Evolutionary conservation across 2,888 invertebrate species (phyloP), one percentile per base, ranked within the genome.

Genomic region (Diaprepes abbreviatus): DNA sequence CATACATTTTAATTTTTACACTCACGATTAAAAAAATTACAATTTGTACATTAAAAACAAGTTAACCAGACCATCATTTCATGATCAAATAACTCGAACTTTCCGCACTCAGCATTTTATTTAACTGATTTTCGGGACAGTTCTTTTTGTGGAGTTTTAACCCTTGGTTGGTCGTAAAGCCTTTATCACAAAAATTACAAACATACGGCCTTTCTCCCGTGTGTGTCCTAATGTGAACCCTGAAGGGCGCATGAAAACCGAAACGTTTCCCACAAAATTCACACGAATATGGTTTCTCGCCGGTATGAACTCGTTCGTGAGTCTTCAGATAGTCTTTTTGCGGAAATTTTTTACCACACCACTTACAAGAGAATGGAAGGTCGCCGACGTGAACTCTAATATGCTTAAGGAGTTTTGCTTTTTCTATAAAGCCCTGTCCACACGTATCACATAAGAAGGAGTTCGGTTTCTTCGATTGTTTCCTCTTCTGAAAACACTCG

Each of bases 201-300:
- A 81, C 80, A 82, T 88, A 89, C 0, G 89, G 89, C 69, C 87
- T 83, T 74, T 87, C 87, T 40, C 89, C 89, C 2, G 87, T 87
- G 83, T 89, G 89, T 78, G 86, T 87, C 80, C 89, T 82, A 77
- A 87, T 85, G 80, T 89, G 89, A 70, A 88, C 87, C 73, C 87
- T 87, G 63, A 89, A 85, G 45, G 88, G 88, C 71, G 88, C 87
- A n/a, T 86, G 83, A 82, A 88, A 88, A 48, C 85, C 86, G 83
- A 89, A 89, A 24, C 87, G 86, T 81, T 89, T 89, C 10, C 87
- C 87, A 81, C 89, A 89, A 79, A 85, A 85, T 72, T 86, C 83
- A 79, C 89, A 89, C 66, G 86, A 85, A 81, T 88, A 87, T 43
- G 89, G 89, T 80, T 87, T 88, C 82, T 89, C 88, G 0, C 89